Evolutionary conservation across 2,113 vertebrate genomes (phyloP).

Genomic region (Anas platyrhynchos): DNA sequence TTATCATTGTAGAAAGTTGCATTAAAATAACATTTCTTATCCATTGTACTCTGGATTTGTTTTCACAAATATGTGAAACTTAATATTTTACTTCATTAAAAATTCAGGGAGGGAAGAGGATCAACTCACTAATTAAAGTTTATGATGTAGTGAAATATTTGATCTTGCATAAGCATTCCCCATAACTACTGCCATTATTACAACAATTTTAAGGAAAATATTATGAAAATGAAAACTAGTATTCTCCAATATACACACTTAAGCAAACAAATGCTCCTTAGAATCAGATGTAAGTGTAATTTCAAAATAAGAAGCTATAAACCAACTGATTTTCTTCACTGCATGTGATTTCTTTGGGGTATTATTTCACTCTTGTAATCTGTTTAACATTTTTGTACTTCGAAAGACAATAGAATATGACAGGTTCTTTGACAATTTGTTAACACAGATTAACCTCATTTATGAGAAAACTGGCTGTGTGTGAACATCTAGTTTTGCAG

Average conservation of each 20-base stretch:
- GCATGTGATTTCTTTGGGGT: conserved; percentile 32
- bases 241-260: neutral
- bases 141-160: conserved; percentile 22
- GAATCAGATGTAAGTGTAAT: neutral
- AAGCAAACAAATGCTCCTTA: neutral
- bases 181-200: neutral
- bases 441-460: conserved; percentile 72
- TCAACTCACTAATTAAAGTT: conserved; percentile 29
- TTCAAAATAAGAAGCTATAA: neutral
- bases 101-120: conserved; percentile 4
- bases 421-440: conserved; percentile 66
- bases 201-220: neutral
- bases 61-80: conserved; percentile 36
- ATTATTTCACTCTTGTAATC: conserved; percentile 49
- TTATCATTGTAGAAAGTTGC: neutral
- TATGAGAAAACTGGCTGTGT: conserved; percentile 41
- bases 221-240: neutral
- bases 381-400: conserved; percentile 43
- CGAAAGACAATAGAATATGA: conserved; percentile 69
- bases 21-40: conserved; percentile 12
- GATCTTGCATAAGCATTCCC: neutral
- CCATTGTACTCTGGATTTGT: conserved; percentile 17
- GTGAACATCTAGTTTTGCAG: conserved; percentile 2
- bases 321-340: neutral
- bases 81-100: conserved; percentile 39